Evolutionary conservation across 2,888 invertebrate genomes (phyloP).

Genomic region (Aricia artaxerxes): DNA sequence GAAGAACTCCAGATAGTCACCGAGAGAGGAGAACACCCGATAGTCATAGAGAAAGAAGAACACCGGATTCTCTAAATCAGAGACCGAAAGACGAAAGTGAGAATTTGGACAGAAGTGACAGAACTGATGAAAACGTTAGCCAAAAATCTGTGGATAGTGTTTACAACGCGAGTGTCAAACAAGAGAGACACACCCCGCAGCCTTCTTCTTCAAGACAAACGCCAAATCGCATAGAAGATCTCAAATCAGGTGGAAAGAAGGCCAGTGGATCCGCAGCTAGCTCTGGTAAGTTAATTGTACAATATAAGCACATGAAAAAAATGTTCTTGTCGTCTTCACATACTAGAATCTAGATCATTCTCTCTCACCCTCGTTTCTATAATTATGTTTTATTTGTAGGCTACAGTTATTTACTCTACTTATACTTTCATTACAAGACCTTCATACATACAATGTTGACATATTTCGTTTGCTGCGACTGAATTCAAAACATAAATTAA

Average conservation of each 20-base stretch:
- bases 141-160: constrained; percentile 80
- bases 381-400: background rate
- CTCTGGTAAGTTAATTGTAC: constrained; percentile 63
- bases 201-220: constrained; percentile 74
- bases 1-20: constrained; percentile 58
- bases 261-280: constrained; percentile 82
- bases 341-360: background rate
- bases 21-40: constrained; percentile 16
- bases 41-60: constrained; percentile 31
- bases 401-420: background rate
- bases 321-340: background rate
- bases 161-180: constrained; percentile 77
- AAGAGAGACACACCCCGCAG: constrained; percentile 66
- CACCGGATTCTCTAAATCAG: constrained; percentile 51
- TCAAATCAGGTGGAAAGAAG: constrained; percentile 69
- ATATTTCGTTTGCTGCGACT: too few relatives aligned
- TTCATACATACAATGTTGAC: too few relatives aligned
- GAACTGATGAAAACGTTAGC: constrained; percentile 69
- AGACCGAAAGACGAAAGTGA: constrained; percentile 59
- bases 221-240: constrained; percentile 73
- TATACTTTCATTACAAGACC: too few relatives aligned
- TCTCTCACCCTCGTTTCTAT: background rate
- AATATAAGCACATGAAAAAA: background rate
- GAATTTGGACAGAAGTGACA: constrained; percentile 45
- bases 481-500: too few relatives aligned